Evolutionary conservation across 2,888 invertebrate genomes (phyloP), one percentile per base, ranked within the genome.

Genomic region (Coenonympha glycerion): DNA sequence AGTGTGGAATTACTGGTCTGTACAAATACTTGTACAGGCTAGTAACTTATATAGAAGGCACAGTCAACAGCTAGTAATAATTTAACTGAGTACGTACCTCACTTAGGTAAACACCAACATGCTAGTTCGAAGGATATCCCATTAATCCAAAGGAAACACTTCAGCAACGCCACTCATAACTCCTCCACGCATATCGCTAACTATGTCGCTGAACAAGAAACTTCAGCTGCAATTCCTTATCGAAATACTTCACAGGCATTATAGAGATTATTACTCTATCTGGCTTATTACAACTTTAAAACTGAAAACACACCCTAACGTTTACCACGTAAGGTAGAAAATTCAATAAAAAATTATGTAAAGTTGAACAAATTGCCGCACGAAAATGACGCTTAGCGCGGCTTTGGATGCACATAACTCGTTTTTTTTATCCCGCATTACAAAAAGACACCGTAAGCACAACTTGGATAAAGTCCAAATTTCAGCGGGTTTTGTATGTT

Each of bases 171-270:
- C 16, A 30, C 30, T 39, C 39, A 47, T 47, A 47, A 47, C 39
- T 39, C 24, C 24, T 40, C 47, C 19, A 47, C 36, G 28, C 39
- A 48, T 21, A 48, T 26, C 49, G 30, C 22, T 50, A 59, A 53
- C 53, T 53, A 58, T 56, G 53, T 58, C 59, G 55, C 16, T 51
- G 47, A 54, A 33, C 28, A 34, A 39, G 39, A 46, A 52, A 48
- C 46, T 54, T 47, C 48, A 47, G 47, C 52, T 59, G 53, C 50
- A 54, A 41, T 41, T 48, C 49, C 58, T 53, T 59, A 59, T 58
- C 58, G 41, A 41, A 47, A 56, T 53, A 53, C 56, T 52, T 47
- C 30, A 49, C 41, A 49, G 56, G 47, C 47, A 47, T 53, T 52
- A 45, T 49, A 47, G 28, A 56, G 53, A 58, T 56, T 50, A 60